Conservation (phyloP, 2,113 vertebrate species). For the Himantopus leucocephalus region DNA sequence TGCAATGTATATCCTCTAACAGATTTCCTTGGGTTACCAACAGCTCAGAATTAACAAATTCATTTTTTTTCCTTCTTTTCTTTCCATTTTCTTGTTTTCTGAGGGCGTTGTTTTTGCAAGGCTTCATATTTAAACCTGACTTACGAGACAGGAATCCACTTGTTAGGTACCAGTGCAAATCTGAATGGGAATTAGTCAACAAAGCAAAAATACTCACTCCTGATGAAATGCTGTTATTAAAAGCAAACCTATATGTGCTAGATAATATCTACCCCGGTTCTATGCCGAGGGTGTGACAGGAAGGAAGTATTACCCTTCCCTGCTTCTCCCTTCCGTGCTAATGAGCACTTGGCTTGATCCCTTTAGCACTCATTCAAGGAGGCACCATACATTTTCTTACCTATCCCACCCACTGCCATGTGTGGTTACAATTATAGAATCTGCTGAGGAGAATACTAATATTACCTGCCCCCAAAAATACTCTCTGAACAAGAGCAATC, state of each 20-base stretch:
- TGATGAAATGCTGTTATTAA: neutral
- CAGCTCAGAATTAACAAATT: neutral
- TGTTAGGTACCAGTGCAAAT: neutral
- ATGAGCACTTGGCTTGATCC: neutral
- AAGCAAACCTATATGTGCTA: neutral
- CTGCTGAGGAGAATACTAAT: neutral
- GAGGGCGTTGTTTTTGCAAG: neutral
- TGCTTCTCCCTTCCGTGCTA: neutral
- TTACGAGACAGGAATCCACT: neutral
- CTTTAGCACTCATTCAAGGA: neutral
- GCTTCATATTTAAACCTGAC: neutral
- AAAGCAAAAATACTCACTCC: neutral
- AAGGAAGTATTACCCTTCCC: neutral
- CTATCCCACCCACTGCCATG: neutral
- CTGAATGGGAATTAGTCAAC: neutral
- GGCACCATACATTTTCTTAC: neutral
- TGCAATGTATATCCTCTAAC: neutral
- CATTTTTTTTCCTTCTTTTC: neutral
- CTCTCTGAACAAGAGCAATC: neutral
- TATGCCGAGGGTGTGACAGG: neutral
- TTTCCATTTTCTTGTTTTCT: neutral
- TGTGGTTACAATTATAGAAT: neutral
- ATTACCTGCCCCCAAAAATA: neutral
- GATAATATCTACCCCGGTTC: neutral
- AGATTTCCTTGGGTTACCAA: neutral